Conservation (phyloP, 2,113 vertebrate species). For the Chloroceryle aenea region DNA sequence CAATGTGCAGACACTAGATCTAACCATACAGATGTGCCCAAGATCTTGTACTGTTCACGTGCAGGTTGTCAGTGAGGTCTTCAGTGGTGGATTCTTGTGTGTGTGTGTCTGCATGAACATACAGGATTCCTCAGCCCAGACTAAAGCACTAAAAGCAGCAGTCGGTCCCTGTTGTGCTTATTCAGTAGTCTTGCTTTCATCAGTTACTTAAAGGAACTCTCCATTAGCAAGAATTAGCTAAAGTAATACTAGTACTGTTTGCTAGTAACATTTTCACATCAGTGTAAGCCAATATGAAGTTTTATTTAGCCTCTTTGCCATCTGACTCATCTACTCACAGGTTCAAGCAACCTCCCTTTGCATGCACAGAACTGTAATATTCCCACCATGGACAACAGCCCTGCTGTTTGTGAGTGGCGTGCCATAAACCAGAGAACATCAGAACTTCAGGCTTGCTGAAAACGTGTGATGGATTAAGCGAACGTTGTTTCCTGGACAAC, state of each 20-base stretch:
- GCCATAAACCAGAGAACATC: background rate
- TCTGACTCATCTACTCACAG: background rate
- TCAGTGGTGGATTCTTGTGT: background rate
- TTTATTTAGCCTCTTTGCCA: background rate
- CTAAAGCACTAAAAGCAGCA: background rate
- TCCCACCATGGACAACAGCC: background rate
- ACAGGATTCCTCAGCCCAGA: background rate
- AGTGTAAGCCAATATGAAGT: background rate
- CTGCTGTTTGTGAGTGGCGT: background rate
- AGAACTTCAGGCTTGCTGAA: background rate
- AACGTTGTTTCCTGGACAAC: background rate
- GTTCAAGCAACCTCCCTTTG: background rate
- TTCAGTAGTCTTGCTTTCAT: background rate
- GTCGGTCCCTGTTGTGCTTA: fast-evolving
- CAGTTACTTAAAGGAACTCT: background rate
- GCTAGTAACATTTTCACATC: background rate
- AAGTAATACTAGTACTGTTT: background rate
- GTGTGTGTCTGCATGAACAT: background rate
- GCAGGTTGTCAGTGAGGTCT: background rate
- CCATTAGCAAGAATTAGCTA: background rate
- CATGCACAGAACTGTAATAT: fast-evolving
- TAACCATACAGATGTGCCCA: background rate
- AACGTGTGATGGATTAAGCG: fast-evolving
- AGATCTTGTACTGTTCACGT: fast-evolving
- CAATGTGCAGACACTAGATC: background rate